A percentile compares a stretch with the other conserved stretches of the same genome.
Conservation (phyloP, 2,113 vertebrate species). For the Stictonetta naevosa region DNA sequence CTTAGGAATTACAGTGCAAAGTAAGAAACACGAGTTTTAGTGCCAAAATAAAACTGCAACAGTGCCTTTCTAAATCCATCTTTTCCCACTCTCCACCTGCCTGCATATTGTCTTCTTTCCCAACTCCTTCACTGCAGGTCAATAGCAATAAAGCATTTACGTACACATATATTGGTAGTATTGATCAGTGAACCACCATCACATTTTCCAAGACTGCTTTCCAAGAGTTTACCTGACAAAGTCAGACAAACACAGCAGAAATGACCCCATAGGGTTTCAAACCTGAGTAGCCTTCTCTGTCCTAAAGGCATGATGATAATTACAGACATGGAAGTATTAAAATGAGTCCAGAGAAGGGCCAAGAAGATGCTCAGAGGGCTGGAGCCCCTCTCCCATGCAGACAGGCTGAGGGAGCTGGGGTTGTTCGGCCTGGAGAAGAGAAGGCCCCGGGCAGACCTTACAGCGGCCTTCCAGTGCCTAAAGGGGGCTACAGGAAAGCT, state of each 20-base stretch:
- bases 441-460: no score
- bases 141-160: neutral
- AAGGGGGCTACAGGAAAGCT: no score
- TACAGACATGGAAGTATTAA: no score
- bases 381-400: no score
- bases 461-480: no score
- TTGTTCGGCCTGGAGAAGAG: no score
- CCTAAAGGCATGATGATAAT: neutral
- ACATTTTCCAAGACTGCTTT: neutral
- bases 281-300: no score
- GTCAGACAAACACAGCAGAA: neutral
- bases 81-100: neutral
- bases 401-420: no score
- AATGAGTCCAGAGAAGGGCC: no score
- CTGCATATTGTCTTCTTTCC: neutral
- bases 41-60: neutral
- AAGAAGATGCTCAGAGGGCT: no score
- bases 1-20: neutral
- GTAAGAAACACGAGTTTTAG: neutral
- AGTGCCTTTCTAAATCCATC: neutral
- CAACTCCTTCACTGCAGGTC: neutral
- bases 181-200: neutral
- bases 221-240: neutral
- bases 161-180: rapidly evolving
- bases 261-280: rapidly evolving